phyloP scores from a whole-genome alignment of 2,888 invertebrate species.

The Sepiola atlantica region DNA sequence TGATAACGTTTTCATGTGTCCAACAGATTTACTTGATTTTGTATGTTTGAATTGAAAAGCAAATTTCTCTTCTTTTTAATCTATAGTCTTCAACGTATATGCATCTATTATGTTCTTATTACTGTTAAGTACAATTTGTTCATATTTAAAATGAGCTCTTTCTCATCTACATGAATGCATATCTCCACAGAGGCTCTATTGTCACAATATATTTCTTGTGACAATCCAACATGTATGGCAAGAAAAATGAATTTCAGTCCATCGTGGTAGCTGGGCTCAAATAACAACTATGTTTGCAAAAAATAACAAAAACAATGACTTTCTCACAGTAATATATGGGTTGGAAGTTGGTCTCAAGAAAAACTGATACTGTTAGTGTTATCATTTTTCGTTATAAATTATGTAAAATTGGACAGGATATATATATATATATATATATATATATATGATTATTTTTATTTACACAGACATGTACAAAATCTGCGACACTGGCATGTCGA shows the following conservation, averaged over 20 bases:
- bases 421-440: background rate
- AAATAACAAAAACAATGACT: background rate
- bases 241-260: background rate
- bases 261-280: constrained; percentile 18
- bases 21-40: too few relatives aligned
- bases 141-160: too few relatives aligned
- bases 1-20: too few relatives aligned
- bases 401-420: background rate
- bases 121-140: too few relatives aligned
- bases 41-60: too few relatives aligned
- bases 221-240: background rate
- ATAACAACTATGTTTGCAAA: background rate
- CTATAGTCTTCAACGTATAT: too few relatives aligned
- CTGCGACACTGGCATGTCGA: too few relatives aligned
- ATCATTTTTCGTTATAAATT: background rate
- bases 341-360: background rate
- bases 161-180: background rate
- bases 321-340: background rate
- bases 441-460: too few relatives aligned
- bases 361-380: background rate
- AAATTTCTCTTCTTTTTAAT: too few relatives aligned
- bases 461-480: too few relatives aligned
- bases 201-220: background rate
- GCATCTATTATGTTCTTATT: too few relatives aligned
- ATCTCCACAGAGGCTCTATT: background rate